Conservation (phyloP, 2,888 invertebrate genomes). For the Clunio marinus region DNA sequence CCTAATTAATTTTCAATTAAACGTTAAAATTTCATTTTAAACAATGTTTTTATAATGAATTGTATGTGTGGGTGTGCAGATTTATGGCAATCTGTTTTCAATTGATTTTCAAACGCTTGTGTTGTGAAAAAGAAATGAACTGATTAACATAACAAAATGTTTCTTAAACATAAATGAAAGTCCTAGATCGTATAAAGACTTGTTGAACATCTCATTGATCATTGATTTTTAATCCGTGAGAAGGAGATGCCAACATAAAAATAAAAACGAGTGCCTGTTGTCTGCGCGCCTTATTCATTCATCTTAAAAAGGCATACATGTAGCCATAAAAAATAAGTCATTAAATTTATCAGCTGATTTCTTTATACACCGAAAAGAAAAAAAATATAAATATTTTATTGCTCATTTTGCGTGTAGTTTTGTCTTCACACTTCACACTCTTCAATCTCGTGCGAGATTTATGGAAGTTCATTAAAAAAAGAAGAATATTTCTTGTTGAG, state of each 20-base stretch:
- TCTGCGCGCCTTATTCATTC: slow-evolving; percentile 44
- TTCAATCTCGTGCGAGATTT: slow-evolving; percentile 17
- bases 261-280: slow-evolving; percentile 39
- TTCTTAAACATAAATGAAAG: too few species aligned
- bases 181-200: background rate
- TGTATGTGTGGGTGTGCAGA: too few species aligned
- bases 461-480: background rate
- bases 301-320: slow-evolving; percentile 36
- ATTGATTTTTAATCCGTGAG: slow-evolving; percentile 39
- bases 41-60: too few species aligned
- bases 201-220: slow-evolving; percentile 26
- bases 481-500: background rate
- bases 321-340: slow-evolving; percentile 38
- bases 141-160: too few species aligned
- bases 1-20: slow-evolving; percentile 41
- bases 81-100: too few species aligned
- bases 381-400: slow-evolving; percentile 34
- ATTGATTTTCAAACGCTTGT: too few species aligned
- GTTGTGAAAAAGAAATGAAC: too few species aligned
- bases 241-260: slow-evolving; percentile 34
- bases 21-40: too few species aligned
- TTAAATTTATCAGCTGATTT: slow-evolving; percentile 39
- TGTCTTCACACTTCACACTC: slow-evolving; percentile 34
- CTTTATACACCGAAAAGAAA: slow-evolving; percentile 26
- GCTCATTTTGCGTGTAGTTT: slow-evolving; percentile 37